Percentiles rank a stretch among this genome's conserved stretches.
Conservation (phyloP, 2,888 invertebrate genomes). For the Drosophila acutilabella region DNA sequence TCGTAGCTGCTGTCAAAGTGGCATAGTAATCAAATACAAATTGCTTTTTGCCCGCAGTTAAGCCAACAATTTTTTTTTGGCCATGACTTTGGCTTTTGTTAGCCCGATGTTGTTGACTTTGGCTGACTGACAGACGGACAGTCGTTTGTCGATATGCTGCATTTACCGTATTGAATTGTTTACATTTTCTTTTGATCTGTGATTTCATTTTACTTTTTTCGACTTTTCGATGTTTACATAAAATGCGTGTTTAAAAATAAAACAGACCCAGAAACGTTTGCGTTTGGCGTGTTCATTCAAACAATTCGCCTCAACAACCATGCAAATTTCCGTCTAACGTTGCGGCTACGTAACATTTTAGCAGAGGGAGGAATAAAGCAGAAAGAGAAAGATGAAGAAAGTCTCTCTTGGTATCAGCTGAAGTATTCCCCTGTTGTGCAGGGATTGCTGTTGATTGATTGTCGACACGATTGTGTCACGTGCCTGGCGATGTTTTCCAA, state of each 20-base stretch:
- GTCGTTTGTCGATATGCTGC: background rate
- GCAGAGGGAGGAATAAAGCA: background rate
- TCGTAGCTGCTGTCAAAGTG: background rate
- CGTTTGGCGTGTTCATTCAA: conserved; percentile 20
- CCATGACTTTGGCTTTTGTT: conserved; percentile 36
- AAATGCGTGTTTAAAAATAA: conserved; percentile 60
- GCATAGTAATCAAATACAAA: conserved; percentile 18
- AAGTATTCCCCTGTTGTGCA: conserved; percentile 1
- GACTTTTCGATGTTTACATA: conserved; percentile 38
- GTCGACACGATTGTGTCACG: conserved; percentile 44
- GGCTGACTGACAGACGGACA: conserved; percentile 5
- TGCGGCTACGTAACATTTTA: conserved; percentile 18
- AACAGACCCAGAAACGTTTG: conserved; percentile 16
- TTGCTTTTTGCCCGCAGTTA: conserved; percentile 12
- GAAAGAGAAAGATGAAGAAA: background rate
- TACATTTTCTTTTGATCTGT: conserved; percentile 54
- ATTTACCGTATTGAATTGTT: conserved; percentile 51
- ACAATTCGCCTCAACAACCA: conserved; percentile 41
- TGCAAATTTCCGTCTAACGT: conserved; percentile 64
- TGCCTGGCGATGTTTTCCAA: conserved; percentile 38
- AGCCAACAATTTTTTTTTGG: conserved; percentile 8
- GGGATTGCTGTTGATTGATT: conserved; percentile 48
- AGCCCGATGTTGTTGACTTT: conserved; percentile 19
- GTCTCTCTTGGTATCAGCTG: conserved; percentile 6
- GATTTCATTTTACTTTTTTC: conserved; percentile 34